Conservation (phyloP, 1,140 invertebrate species). For the Tyrophagus putrescentiae region DNA sequence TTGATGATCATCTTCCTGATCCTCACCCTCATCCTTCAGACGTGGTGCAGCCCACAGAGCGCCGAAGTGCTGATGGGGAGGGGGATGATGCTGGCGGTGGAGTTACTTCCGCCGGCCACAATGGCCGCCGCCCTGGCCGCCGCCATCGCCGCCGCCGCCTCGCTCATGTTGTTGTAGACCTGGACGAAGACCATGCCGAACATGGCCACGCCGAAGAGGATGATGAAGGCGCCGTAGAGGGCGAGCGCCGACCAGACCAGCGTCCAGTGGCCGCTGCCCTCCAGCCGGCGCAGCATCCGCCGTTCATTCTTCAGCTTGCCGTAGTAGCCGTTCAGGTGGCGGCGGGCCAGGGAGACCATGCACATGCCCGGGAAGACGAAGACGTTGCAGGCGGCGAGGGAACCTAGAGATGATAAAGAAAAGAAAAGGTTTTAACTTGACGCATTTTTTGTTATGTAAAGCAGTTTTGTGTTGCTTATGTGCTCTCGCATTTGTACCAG, state of each 20-base stretch:
- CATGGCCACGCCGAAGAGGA: slow-evolving; percentile 20
- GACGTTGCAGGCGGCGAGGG: slow-evolving; percentile 24
- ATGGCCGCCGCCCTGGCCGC: background rate
- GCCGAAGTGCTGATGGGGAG: no score
- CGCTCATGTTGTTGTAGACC: background rate
- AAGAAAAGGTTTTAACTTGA: background rate
- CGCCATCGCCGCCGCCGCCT: background rate
- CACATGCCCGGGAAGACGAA: slow-evolving; percentile 25
- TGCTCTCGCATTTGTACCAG: no score
- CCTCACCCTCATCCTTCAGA: no score
- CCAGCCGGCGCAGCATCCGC: background rate
- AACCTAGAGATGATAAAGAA: slow-evolving; percentile 34
- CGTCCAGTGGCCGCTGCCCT: background rate
- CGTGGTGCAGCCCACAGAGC: no score
- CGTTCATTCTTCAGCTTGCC: slow-evolving; percentile 1
- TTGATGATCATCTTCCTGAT: no score
- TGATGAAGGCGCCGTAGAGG: slow-evolving; percentile 13
- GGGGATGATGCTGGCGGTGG: no score
- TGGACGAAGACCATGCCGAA: slow-evolving; percentile 22
- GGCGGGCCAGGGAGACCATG: slow-evolving; percentile 18
- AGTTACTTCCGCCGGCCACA: slow-evolving; percentile 3
- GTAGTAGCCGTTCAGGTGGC: slow-evolving; percentile 2
- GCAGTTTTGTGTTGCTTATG: background rate
- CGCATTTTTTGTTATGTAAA: background rate
- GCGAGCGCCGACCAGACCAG: background rate